These are phyloP conservation scores for Altica lythri DNA, from an alignment of 2,888 invertebrate genomes.

Conservation along the genomic window DNA sequence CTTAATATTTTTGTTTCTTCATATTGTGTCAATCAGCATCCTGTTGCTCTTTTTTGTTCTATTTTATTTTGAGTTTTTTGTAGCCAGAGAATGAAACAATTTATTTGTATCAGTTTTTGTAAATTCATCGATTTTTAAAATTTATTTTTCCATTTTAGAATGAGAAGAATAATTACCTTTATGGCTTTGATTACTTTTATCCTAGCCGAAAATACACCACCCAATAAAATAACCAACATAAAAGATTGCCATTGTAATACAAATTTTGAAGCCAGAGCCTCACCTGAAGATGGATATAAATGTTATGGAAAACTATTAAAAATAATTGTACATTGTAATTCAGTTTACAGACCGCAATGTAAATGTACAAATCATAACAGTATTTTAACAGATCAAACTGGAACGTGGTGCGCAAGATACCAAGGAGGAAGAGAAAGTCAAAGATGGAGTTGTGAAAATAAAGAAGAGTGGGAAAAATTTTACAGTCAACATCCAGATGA, in stretches of 20 bases:
- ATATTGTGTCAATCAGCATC: too few relatives aligned
- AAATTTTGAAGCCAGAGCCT: conserved; percentile 15
- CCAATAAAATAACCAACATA: conserved; percentile 13
- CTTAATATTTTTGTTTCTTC: too few relatives aligned
- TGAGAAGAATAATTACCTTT: too few relatives aligned
- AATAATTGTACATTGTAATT: conserved; percentile 24
- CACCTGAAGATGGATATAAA: conserved; percentile 16
- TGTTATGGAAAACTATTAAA: conserved; percentile 29
- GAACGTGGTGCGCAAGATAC: conserved; percentile 30
- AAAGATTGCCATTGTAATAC: conserved; percentile 27
- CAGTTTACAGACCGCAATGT: conserved; percentile 24
- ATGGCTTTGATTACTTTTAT: too few relatives aligned
- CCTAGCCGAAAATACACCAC: background rate
- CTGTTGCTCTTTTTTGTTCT: too few relatives aligned
- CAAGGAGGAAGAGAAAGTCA: conserved; percentile 24
- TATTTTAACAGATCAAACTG: conserved; percentile 23
- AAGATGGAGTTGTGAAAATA: conserved; percentile 35
- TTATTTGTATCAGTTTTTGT: too few relatives aligned
- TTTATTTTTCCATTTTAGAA: too few relatives aligned
- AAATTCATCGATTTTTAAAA: too few relatives aligned
- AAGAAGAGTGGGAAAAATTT: conserved; percentile 32
- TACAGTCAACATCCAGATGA: conserved; percentile 26
- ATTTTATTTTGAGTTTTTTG: too few relatives aligned
- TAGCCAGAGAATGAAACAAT: too few relatives aligned
- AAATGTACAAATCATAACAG: conserved; percentile 26